phyloP scores from a whole-genome alignment of 2,113 vertebrate genomes.

The Phalacrocorax pelagicus region DNA sequence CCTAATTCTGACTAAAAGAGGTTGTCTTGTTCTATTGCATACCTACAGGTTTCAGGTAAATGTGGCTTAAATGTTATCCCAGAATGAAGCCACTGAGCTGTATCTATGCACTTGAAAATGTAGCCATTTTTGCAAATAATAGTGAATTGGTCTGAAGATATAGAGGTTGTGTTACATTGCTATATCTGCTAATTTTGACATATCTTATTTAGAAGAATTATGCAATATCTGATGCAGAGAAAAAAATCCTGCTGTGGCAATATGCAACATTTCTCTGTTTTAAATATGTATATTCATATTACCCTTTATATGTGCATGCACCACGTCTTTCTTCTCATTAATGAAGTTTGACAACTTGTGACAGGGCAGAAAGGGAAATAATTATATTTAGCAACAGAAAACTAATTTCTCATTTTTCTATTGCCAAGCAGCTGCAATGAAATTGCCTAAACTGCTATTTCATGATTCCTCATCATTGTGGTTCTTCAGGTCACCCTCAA shows the following conservation, averaged over 20 bases:
- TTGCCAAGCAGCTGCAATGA: conserved; percentile 58
- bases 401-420: conserved; percentile 79
- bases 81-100: not conserved
- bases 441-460: conserved; percentile 74
- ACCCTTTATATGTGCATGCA: not conserved
- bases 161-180: not conserved
- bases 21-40: not conserved
- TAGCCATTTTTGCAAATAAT: not conserved
- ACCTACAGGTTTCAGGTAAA: not conserved
- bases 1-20: not conserved
- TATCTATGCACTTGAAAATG: not conserved
- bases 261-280: not conserved
- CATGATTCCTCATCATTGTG: conserved; percentile 61
- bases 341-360: conserved; percentile 69
- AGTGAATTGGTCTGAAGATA: not conserved
- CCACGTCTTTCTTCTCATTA: conserved; percentile 26
- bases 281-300: not conserved
- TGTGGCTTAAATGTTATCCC: not conserved
- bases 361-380: conserved; percentile 77
- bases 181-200: not conserved
- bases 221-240: not conserved
- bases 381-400: conserved; percentile 84
- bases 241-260: not conserved
- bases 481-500: conserved; percentile 71
- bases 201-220: not conserved